Base-by-base conservation (phyloP, 2,113 vertebrate species). In the Acrocephalus arundinaceus region DNA sequence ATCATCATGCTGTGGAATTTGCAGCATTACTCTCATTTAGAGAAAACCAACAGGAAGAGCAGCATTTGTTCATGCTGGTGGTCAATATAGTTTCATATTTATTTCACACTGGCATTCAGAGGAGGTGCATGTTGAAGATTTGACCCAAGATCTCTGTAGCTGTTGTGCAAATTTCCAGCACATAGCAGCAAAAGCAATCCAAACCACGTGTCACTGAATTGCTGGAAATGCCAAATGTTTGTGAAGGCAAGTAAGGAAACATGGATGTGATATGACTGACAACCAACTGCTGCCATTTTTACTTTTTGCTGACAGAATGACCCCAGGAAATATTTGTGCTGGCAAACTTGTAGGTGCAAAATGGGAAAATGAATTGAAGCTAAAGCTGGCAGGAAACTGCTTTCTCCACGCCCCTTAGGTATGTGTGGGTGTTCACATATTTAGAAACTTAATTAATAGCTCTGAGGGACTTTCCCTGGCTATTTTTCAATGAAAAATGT, bases 401-500 rank as follows among this genome's bases (percentile, higher is more conserved):
- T 81, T 67, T 78, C 73, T 92, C 65, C 59, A 65, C 45, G 81
- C 73, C 86, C 61, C 27, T 94, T 94, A 94, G 91, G 89, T 95
- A 93, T 96, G 39, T 93, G 95, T 95, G 96, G 95, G 94, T 87
- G 93, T 96, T 93, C 89, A 92, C 89, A 89, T 94, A 94, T 97
- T 95, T 97, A 97, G 95, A 94, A 96, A 92, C 24, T 85, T 95
- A 96, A 96, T 97, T 97, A 96, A 95, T 93, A 93, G 89, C 91
- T 92, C 76, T 87, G 49, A n/a, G 94, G 93, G 94, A 90, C 84
- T 94, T 95, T 92, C 83, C 88, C 61, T 94, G 83, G 92, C 68
- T 93, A 78, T 67, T 92, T 97, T 90, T 92, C 88, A 94, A 86
- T 61, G 30, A 61, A 83, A 51, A 85, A 88, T 20, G 2, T 61